phyloP scores from a whole-genome alignment of 1,140 invertebrate species.

The Homarus americanus region DNA sequence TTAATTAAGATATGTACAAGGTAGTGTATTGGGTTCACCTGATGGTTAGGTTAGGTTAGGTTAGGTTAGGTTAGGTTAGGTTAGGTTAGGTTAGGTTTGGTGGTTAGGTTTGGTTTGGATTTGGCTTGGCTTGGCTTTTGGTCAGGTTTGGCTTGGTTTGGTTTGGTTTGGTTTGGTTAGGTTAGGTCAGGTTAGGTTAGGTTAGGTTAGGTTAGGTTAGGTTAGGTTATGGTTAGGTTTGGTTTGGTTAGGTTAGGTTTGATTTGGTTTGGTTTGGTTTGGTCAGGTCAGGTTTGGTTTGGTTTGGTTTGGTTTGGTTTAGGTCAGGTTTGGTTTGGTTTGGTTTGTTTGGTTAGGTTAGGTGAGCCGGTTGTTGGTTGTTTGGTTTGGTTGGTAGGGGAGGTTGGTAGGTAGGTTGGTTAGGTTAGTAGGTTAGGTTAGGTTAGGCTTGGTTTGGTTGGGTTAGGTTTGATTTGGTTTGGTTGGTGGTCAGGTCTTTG shows the following conservation, averaged over 20 bases:
- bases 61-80: background rate
- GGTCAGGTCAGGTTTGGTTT: conserved; percentile 26
- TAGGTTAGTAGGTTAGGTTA: too few species aligned
- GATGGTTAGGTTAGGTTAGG: background rate
- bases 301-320: conserved; percentile 25
- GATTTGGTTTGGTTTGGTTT: background rate
- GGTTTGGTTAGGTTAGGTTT: conserved; percentile 17
- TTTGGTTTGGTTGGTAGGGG: conserved; percentile 12
- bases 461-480: conserved; percentile 23
- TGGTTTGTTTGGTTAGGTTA: conserved; percentile 31
- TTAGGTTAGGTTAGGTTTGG: too few species aligned
- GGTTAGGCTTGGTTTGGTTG: too few species aligned
- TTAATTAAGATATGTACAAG: too few species aligned
- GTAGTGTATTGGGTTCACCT: background rate
- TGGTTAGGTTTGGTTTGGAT: background rate
- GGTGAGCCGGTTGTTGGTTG: too few species aligned
- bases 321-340: conserved; percentile 23
- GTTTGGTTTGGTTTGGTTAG: too few species aligned
- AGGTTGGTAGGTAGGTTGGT: conserved; percentile 3
- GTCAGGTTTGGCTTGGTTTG: too few species aligned
- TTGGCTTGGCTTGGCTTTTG: background rate
- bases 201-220: background rate
- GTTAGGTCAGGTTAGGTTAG: background rate
- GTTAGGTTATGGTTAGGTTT: conserved; percentile 30
- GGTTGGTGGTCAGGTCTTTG: background rate